Percentiles rank a stretch among this genome's conserved stretches.
Evolutionary conservation across 2,797 vertebrate genomes (phyloP).

Genomic region (Phylloscopus collybita): DNA sequence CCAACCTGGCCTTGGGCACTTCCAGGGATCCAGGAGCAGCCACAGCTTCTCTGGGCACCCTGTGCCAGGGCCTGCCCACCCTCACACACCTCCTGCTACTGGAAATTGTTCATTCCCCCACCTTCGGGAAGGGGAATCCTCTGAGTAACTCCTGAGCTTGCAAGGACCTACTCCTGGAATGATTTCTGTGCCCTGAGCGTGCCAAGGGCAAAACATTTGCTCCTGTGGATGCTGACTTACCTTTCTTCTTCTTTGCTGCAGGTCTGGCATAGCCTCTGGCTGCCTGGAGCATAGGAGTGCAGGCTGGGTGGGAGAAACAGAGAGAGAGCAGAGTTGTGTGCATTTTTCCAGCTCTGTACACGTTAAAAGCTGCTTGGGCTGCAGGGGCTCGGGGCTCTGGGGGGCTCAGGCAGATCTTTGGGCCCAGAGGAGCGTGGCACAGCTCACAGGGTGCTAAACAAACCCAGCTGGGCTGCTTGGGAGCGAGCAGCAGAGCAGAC

Average conservation of each 20-base stretch:
- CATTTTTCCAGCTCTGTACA: not conserved
- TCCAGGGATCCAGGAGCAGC: not conserved
- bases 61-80: not conserved
- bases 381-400: not conserved
- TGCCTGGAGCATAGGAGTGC: slow-evolving; percentile 65
- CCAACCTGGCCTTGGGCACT: not conserved
- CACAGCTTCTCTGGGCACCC: not conserved
- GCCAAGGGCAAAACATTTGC: not conserved
- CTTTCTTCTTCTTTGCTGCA: slow-evolving; percentile 68
- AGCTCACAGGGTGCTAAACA: not conserved
- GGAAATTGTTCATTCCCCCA: not conserved
- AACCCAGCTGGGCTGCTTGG: accelerated
- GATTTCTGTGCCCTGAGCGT: not conserved
- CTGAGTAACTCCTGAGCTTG: not conserved
- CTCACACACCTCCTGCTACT: not conserved
- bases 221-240: slow-evolving; percentile 64
- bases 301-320: slow-evolving; percentile 51
- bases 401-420: not conserved
- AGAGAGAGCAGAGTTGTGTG: not conserved
- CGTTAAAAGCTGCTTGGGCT: not conserved
- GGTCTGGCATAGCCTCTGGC: slow-evolving; percentile 81
- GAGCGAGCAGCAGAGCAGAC: not conserved
- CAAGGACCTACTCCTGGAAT: not conserved
- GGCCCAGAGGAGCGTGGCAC: accelerated
- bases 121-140: not conserved